Evolutionary conservation across 2,888 invertebrate species (phyloP).

Genomic region (Erynnis tages): DNA sequence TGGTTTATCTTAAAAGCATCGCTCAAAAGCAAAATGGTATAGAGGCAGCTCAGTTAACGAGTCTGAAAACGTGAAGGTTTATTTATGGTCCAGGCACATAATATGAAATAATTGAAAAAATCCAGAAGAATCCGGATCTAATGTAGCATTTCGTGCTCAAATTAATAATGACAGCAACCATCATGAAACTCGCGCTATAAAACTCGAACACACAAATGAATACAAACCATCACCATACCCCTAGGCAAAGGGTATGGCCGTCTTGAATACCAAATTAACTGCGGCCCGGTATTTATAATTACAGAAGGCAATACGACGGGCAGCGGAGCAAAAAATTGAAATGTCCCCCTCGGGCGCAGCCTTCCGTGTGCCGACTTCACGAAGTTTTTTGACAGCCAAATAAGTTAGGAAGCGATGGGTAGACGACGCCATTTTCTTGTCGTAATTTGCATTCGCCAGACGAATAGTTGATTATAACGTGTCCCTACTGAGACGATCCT

Average conservation of each 20-base stretch:
- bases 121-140: too few relatives aligned
- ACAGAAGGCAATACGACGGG: constrained; percentile 53
- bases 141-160: too few relatives aligned
- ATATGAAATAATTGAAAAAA: too few relatives aligned
- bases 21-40: too few relatives aligned
- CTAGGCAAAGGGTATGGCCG: constrained; percentile 26
- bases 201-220: constrained; percentile 32
- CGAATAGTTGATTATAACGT: too few relatives aligned
- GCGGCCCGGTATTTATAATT: constrained; percentile 58
- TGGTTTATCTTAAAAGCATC: too few relatives aligned
- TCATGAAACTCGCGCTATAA: too few relatives aligned
- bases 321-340: constrained; percentile 75
- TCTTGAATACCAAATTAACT: constrained; percentile 45
- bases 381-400: constrained; percentile 12
- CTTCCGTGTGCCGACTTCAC: constrained; percentile 7
- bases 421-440: not conserved
- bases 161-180: too few relatives aligned
- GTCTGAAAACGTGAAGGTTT: too few relatives aligned
- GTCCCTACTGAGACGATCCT: too few relatives aligned
- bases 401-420: not conserved
- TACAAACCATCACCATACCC: constrained; percentile 26
- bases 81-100: too few relatives aligned
- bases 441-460: not conserved
- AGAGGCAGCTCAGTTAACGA: too few relatives aligned
- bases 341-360: constrained; percentile 41